phyloP scores from a whole-genome alignment of 2,113 vertebrate species.

The Stigmatopora argus region DNA sequence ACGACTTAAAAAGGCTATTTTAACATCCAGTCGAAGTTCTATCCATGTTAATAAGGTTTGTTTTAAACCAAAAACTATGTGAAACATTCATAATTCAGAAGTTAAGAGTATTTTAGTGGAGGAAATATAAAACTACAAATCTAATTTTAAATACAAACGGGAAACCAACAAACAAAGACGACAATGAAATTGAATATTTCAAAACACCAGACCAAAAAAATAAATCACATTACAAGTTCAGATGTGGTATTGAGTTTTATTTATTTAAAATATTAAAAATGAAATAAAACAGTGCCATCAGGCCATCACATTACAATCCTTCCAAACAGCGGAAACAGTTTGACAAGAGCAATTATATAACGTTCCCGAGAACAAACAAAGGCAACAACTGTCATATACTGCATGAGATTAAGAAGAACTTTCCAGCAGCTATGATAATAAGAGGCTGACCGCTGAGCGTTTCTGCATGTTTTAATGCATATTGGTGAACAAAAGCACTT shows the following conservation, averaged over 20 bases:
- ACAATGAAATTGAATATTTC: too few species aligned
- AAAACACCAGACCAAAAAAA: too few species aligned
- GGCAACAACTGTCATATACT: conserved; percentile 39
- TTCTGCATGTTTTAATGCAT: conserved; percentile 44
- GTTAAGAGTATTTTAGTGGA: too few species aligned
- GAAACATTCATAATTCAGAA: too few species aligned
- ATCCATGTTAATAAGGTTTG: too few species aligned
- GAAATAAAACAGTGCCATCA: conserved; percentile 44
- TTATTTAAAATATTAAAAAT: conserved; percentile 33
- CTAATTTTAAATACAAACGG: too few species aligned
- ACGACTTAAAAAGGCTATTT: too few species aligned
- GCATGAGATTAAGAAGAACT: conserved; percentile 32
- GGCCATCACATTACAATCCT: conserved; percentile 51
- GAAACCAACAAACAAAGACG: too few species aligned
- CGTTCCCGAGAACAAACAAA: conserved; percentile 46
- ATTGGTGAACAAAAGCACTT: conserved; percentile 66
- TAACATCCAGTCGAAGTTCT: too few species aligned
- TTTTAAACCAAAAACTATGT: too few species aligned
- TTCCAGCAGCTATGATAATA: conserved; percentile 32
- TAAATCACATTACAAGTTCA: too few species aligned
- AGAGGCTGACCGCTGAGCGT: conserved; percentile 49
- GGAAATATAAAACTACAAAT: too few species aligned
- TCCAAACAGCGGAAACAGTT: conserved; percentile 47
- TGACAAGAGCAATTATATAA: conserved; percentile 28
- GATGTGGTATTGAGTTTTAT: not conserved